Conservation (phyloP, 2,797 vertebrate genomes). For the Sebastes itinus region DNA sequence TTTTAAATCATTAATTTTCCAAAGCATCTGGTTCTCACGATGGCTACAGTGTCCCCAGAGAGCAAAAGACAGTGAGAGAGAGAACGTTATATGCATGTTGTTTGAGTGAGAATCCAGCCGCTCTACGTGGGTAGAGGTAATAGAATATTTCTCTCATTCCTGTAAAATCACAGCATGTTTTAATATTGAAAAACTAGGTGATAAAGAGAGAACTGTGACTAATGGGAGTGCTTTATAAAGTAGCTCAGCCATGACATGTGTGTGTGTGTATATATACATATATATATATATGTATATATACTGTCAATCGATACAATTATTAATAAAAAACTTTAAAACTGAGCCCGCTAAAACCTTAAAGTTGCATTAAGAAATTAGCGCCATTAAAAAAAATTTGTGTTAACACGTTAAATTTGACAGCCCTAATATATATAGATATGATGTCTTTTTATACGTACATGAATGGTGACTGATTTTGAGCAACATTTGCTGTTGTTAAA, state of each 20-base stretch:
- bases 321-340: too few species aligned
- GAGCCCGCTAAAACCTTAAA: too few species aligned
- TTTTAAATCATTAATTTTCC: constrained; percentile 83
- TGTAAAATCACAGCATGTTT: constrained; percentile 17
- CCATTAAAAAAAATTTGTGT: too few species aligned
- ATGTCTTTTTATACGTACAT: background rate
- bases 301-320: too few species aligned
- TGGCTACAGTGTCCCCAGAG: constrained; percentile 75
- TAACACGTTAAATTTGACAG: too few species aligned
- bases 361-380: too few species aligned
- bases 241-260: background rate
- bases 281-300: too few species aligned
- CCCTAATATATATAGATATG: background rate
- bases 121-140: constrained; percentile 20
- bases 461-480: constrained; percentile 1
- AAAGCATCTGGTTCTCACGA: constrained; percentile 76
- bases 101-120: constrained; percentile 42
- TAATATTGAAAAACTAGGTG: constrained; percentile 17
- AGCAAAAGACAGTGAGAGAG: constrained; percentile 44
- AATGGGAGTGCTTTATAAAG: constrained; percentile 18
- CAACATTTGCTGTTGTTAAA: background rate
- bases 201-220: constrained; percentile 13
- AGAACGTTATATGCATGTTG: constrained; percentile 50
- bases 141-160: constrained; percentile 35
- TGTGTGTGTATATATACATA: background rate